Evolutionary conservation across 2,888 invertebrate species (phyloP).

Genomic region (Plebejus anna): DNA sequence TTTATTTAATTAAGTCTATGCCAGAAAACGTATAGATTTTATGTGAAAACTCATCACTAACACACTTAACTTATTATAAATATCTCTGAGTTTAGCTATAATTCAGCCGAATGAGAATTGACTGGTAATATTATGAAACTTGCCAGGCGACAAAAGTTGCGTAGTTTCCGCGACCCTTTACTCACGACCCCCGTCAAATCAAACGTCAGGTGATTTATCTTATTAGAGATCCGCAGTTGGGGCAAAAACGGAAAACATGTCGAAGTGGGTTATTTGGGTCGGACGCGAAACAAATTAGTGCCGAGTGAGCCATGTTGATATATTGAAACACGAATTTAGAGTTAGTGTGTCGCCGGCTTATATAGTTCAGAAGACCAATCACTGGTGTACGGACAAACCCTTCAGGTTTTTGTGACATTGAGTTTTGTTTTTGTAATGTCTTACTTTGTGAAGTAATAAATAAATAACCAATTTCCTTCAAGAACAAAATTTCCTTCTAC

Average conservation of each 20-base stretch:
- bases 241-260: constrained; percentile 8
- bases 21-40: no score
- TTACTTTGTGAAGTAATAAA: no score
- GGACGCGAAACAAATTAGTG: not conserved
- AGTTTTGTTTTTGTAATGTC: no score
- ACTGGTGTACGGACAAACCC: no score
- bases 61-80: no score
- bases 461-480: no score
- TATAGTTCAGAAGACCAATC: not conserved
- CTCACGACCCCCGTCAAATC: constrained; percentile 1
- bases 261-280: not conserved
- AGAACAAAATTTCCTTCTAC: no score
- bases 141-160: constrained; percentile 13
- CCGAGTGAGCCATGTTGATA: not conserved
- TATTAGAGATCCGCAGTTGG: not conserved
- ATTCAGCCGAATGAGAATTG: no score
- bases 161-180: not conserved
- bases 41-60: no score
- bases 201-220: constrained; percentile 13
- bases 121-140: not conserved
- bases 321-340: not conserved
- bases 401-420: no score
- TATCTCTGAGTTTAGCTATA: no score
- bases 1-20: no score
- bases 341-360: not conserved